A percentile compares a stretch with the other conserved stretches of the same genome.
phyloP scores from a whole-genome alignment of 2,888 invertebrate species.

The Calliopum simillimum region DNA sequence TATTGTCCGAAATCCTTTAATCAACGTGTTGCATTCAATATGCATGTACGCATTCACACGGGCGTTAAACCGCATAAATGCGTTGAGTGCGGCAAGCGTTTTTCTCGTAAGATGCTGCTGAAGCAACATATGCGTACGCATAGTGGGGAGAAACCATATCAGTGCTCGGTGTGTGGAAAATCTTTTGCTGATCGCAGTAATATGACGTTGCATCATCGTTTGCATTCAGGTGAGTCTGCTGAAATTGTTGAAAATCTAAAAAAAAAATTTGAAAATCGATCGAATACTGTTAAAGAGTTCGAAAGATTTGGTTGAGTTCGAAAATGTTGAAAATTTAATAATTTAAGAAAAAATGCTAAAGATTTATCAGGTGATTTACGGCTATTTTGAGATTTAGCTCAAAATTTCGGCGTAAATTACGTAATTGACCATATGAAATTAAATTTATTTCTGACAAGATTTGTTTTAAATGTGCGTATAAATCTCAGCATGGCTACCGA shows the following conservation, averaged over 20 bases:
- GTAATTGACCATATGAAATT: no score
- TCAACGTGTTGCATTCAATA: slow-evolving; percentile 88
- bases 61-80: slow-evolving; percentile 85
- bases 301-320: no score
- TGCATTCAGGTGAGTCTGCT: slow-evolving; percentile 75
- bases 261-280: no score
- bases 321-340: no score
- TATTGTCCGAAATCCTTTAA: slow-evolving; percentile 87
- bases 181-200: slow-evolving; percentile 87
- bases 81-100: slow-evolving; percentile 82
- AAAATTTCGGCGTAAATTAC: no score
- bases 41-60: slow-evolving; percentile 87
- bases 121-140: slow-evolving; percentile 87
- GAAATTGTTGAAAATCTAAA: not conserved
- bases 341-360: no score
- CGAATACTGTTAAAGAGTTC: no score
- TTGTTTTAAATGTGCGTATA: no score
- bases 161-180: slow-evolving; percentile 83
- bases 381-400: no score
- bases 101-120: slow-evolving; percentile 85
- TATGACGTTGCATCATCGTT: slow-evolving; percentile 83
- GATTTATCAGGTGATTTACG: no score
- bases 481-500: no score
- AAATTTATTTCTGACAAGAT: no score
- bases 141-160: slow-evolving; percentile 83